Base-by-base conservation (phyloP, 2,888 invertebrate species). In the Drosophila imparisetae region DNA sequence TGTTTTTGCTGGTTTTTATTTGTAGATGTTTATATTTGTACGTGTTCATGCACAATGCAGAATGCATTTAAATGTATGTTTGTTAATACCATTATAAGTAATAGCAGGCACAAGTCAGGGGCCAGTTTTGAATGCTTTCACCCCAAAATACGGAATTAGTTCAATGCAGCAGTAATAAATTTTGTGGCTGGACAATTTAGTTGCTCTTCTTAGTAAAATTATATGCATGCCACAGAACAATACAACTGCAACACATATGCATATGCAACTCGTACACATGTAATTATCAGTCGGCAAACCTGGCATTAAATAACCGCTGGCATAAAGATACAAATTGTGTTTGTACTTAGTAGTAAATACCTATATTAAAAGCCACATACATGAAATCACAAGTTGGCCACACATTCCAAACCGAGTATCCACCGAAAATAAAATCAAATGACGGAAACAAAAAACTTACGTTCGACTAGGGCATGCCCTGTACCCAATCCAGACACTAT, bases 81-180 rank as follows among this genome's bases (percentile, higher is more conserved):
- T 54, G 54, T 36, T 54, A 32, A 30, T 30, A 18, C 24, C 32
- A 49, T 24, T 32, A 50, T 36, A 50, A 27, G 27, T 53, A 59
- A 66, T 60, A 29, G 52, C 30, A 54, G 32, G 8, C 32, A 42
- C 40, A 36, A n/a, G n/a, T n/a, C n/a, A n/a, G 45, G 45, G 38
- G 42, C 27, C 27, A 32, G 29, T 53, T 50, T 27, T 45, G 53
- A 65, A 66, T 48, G 24, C 15, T 53, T 72, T 27, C 48, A 48
- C 6, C 55, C 49, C 27, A 48, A 24, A 15, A 62, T 36, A 50
- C 42, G 11, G 21, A 40, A 45, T 48, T 63, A 49, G 63, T 80
- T 52, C 72, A 70, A 75, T 90, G 90, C 90, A 90, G 90, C 80
- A 72, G 83, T 82, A 87, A 90, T 90, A 90, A 90, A 90, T 90